Percentiles rank a stretch among this genome's conserved stretches.
These are phyloP conservation scores for Scomber colias DNA, from an alignment of 2,113 vertebrate species.

Conservation along the genomic window DNA sequence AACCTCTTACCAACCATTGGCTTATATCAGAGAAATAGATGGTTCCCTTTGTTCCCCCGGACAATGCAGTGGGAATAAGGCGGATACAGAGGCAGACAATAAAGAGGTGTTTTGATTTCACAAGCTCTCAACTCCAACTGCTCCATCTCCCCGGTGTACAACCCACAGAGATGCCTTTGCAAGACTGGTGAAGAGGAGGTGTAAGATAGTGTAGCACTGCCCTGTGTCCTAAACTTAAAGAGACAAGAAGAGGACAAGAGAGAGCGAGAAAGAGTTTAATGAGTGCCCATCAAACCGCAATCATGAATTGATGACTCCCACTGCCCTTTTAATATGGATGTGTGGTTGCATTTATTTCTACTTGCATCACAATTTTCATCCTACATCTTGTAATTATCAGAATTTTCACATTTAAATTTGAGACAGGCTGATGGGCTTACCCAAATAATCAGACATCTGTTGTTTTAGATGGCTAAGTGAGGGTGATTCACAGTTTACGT, in stretches of 20 bases:
- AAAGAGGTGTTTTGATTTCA: conserved; percentile 84
- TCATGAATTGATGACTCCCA: neutral
- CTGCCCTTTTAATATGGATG: conserved; percentile 13
- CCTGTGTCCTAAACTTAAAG: conserved; percentile 15
- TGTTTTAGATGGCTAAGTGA: neutral
- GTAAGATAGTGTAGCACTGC: neutral
- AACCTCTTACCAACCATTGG: conserved; percentile 93
- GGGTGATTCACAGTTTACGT: neutral
- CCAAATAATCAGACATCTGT: neutral
- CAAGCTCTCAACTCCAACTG: conserved; percentile 50
- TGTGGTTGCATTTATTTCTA: conserved; percentile 3
- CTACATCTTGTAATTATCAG: neutral
- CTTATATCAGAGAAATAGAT: conserved; percentile 93
- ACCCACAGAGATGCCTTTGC: conserved; percentile 11
- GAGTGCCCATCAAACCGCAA: conserved; percentile 13
- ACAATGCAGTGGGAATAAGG: conserved; percentile 88
- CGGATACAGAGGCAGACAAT: conserved; percentile 86
- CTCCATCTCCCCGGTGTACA: conserved; percentile 28
- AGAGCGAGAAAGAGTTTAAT: conserved; percentile 25
- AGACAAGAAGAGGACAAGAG: conserved; percentile 11
- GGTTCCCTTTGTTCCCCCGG: conserved; percentile 92
- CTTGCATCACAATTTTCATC: neutral
- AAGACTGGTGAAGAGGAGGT: conserved; percentile 6
- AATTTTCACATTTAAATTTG: neutral
- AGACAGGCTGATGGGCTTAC: neutral